Percentiles rank a stretch among this genome's conserved stretches.
Conservation (phyloP, 2,888 invertebrate genomes). For the Lepidochitona cinerea region DNA sequence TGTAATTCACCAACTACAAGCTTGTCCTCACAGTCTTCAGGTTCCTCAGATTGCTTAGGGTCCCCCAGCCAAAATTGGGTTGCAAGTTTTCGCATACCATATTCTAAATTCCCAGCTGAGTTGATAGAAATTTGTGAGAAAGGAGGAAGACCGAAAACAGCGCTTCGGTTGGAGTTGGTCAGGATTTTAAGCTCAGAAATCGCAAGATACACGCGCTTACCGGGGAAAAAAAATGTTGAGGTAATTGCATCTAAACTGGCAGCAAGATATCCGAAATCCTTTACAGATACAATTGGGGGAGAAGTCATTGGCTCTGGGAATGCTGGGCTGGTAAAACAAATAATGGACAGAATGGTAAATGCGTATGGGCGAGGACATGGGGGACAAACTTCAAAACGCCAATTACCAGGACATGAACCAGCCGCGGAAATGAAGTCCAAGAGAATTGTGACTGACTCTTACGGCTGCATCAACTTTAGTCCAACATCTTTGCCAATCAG, state of each 20-base stretch:
- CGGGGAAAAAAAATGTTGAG: neutral
- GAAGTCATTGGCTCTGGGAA: neutral
- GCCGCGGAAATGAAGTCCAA: neutral
- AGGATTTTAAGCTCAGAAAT: neutral
- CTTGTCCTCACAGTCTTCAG: neutral
- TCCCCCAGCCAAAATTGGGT: neutral
- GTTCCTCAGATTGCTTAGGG: neutral
- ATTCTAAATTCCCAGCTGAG: neutral
- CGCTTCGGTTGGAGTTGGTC: neutral
- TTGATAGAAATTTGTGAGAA: neutral
- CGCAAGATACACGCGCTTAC: neutral
- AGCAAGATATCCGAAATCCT: conserved; percentile 5
- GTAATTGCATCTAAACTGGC: neutral
- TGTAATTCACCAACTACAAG: neutral
- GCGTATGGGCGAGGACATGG: neutral
- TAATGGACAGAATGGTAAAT: conserved; percentile 1
- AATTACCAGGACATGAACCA: neutral
- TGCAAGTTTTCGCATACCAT: neutral
- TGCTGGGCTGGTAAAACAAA: neutral
- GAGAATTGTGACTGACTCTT: neutral
- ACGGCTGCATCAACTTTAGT: neutral
- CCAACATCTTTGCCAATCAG: too few species aligned
- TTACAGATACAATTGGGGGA: neutral
- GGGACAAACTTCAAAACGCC: neutral
- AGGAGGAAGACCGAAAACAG: neutral